Evolutionary conservation across 2,797 vertebrate genomes (phyloP).

Genomic region (Neoniphon sammara): DNA sequence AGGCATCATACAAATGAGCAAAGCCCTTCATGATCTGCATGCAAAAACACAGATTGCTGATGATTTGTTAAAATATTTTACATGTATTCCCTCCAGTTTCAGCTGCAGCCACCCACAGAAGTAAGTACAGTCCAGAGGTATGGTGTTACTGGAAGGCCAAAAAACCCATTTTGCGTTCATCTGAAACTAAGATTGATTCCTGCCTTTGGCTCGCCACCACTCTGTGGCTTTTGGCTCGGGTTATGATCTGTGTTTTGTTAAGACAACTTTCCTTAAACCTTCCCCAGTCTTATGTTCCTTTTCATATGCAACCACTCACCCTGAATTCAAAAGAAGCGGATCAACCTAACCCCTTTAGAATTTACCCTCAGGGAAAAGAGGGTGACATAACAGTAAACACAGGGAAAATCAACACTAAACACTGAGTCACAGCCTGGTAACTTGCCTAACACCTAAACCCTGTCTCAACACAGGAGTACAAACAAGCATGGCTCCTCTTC

Average conservation of each 20-base stretch:
- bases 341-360: conserved; percentile 64
- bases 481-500: conserved; percentile 66
- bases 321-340: conserved; percentile 57
- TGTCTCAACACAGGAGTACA: conserved; percentile 57
- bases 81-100: not conserved
- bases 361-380: conserved; percentile 61
- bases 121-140: not conserved
- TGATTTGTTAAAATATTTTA: not conserved
- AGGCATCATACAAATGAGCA: conserved; percentile 3
- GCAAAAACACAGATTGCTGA: not conserved
- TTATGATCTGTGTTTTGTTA: conserved; percentile 22
- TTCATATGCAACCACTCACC: conserved; percentile 45
- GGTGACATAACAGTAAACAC: conserved; percentile 65
- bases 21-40: not conserved
- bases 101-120: not conserved
- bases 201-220: not conserved
- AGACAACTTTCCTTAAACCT: conserved; percentile 61
- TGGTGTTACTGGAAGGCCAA: conserved; percentile 10
- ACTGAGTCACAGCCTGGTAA: conserved; percentile 77
- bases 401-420: conserved; percentile 70
- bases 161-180: conserved; percentile 10
- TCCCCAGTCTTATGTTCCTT: conserved; percentile 32
- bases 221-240: conserved; percentile 16
- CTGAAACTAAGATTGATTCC: conserved; percentile 20
- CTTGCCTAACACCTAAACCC: conserved; percentile 69